These are phyloP conservation scores for Battus philenor DNA, from an alignment of 1,140 invertebrate species.

Conservation along the genomic window DNA sequence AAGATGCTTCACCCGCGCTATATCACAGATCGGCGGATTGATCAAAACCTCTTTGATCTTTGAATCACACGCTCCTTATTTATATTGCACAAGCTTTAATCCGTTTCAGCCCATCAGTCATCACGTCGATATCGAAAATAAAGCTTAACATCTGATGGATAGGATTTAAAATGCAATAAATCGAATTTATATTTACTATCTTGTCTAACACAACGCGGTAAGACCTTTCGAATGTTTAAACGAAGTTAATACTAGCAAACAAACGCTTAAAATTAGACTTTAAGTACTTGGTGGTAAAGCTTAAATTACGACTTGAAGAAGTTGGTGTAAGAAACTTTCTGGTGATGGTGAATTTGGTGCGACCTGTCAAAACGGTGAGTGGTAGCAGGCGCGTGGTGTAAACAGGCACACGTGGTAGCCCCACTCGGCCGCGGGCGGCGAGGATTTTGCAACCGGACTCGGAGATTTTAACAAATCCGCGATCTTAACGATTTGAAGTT, in stretches of 20 bases:
- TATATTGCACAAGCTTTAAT: conserved; percentile 53
- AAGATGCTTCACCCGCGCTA: conserved; percentile 36
- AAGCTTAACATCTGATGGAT: no score
- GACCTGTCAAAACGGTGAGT: conserved; percentile 65
- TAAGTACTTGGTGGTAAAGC: no score
- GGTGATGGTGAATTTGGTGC: conserved; percentile 23
- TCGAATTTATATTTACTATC: no score
- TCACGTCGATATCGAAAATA: no score
- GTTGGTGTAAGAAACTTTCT: no score
- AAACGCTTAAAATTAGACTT: background rate
- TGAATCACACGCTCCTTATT: conserved; percentile 63
- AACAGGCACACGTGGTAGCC: conserved; percentile 50
- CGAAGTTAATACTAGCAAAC: background rate
- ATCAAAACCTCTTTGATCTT: conserved; percentile 66
- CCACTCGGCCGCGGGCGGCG: conserved; percentile 19
- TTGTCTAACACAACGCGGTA: background rate
- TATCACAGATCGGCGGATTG: conserved; percentile 43
- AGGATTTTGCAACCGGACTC: background rate
- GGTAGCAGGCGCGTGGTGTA: conserved; percentile 62
- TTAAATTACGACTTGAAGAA: no score
- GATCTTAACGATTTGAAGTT: no score
- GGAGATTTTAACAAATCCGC: no score
- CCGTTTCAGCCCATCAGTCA: conserved; percentile 30
- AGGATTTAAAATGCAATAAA: no score
- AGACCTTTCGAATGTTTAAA: background rate